Base-by-base conservation (phyloP, 2,113 vertebrate genomes). In the Oncorhynchus tshawytscha region DNA sequence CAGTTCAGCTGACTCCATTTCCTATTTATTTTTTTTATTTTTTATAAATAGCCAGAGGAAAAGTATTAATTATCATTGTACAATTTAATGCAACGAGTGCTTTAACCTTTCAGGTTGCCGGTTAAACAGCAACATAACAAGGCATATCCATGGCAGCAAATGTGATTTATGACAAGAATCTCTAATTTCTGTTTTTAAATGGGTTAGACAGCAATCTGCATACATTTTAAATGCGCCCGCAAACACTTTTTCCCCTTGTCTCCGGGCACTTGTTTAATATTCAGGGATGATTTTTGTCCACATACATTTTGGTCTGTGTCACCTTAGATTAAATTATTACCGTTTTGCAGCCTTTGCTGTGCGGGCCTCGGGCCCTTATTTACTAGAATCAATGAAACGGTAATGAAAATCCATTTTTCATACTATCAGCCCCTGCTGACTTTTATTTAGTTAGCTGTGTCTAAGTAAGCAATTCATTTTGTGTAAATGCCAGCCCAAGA, bases 361-460 rank as follows among this genome's bases (percentile, higher is more conserved):
- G 94, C 93, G 91, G 93, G 96, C 96, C 95, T 92, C 86, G 87
- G 96, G 96, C 96, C 94, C 95, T 98, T 98, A 99, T 99, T 99
- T 98, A 98, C 96, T 95, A 95, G 97, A 99, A 99, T 99, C 97
- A 98, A 99, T 99, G 97, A 98, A 98, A 98, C 95, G 91, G 95
- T 98, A 99, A 99, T 99, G 98, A 98, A 99, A 99, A 99, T 99
- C 96, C 97, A 99, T 99, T 99, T 99, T 99, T 99, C 98, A 98
- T 99, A 98, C 96, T 98, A 98, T 98, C 96, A 94, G 95, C 95
- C 94, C 94, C 91, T 94, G 94, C 95, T 96, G 95, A 95, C 96
- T 97, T 97, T 97, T 97, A 97, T 97, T 97, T 98, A 97, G 96
- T 97, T 98, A 97, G 96, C 95, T 95, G 96, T 96, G 95, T 97